Evolutionary conservation across 2,888 invertebrate species (phyloP), one percentile per base, ranked within the genome.

Genomic region (Matsumyia berberina): DNA sequence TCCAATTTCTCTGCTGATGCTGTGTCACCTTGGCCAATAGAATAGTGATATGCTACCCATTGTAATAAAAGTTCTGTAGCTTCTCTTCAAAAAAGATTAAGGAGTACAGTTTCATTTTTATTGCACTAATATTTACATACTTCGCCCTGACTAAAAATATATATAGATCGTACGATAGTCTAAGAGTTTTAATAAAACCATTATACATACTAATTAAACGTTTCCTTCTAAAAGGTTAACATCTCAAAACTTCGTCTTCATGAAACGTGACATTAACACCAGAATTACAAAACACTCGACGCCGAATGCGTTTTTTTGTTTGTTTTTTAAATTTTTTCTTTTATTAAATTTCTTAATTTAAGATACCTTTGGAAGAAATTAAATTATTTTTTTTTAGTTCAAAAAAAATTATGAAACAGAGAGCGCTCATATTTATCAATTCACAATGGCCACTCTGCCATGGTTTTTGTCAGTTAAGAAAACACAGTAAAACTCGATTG

Each of bases 51-150:
- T 11, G 35, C 11, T 11, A 3, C n/a, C 11, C 37, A n/a, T n/a
- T 37, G 12, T 6, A 39, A 39, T n/a, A 39, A 60, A 8, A 24
- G 0, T 5, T n/a, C 17, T 19, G 42, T 2, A 7, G 1, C 12
- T 12, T 29, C 49, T 67, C 37, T 31, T 55, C 64, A 58, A 82
- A 77, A 77, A 82, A 66, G 37, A 42, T 60, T 62, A 12, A 37
- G 31, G 58, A 72, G 51, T 73, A 62, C 33, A 62, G 53, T 72
- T 78, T 58, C 46, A 57, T 74, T 70, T 86, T 86, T 86, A 81
- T 86, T 86, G 86, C 81, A 72, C 81, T 86, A 81, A 77, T 81
- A 86, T 86, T 72, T 86, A 86, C 86, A 86, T 72, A 72, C 60
- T 62, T 77, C 80, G 60, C 44, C 51, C 74, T 60, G 74, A 70